These are phyloP conservation scores for Eupithecia abbreviata DNA, from an alignment of 2,888 invertebrate genomes.

Conservation along the genomic window DNA sequence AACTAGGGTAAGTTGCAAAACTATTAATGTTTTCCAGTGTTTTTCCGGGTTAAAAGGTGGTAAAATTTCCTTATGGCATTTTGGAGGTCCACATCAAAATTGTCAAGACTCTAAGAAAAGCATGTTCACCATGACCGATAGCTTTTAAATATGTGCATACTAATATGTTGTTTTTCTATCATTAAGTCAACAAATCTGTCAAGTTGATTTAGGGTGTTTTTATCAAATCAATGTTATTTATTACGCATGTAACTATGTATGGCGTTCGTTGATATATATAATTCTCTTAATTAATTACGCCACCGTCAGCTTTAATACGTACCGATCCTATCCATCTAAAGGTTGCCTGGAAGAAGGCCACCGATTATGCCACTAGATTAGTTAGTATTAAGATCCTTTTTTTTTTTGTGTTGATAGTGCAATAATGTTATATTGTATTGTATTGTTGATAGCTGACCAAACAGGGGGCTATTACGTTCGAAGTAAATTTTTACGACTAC, in stretches of 20 bases:
- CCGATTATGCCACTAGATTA: too few relatives aligned
- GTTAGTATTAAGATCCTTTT: too few relatives aligned
- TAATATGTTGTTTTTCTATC: background rate
- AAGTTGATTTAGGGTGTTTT: conserved; percentile 2
- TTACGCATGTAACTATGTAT: background rate
- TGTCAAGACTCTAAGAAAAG: background rate
- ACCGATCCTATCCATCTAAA: too few relatives aligned
- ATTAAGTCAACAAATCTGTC: background rate
- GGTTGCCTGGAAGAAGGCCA: too few relatives aligned
- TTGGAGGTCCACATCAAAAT: background rate
- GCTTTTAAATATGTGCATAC: conserved; percentile 3
- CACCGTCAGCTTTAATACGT: too few relatives aligned
- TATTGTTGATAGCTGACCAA: too few relatives aligned
- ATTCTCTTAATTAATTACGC: too few relatives aligned
- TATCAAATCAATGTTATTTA: background rate
- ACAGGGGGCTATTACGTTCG: too few relatives aligned
- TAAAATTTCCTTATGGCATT: background rate
- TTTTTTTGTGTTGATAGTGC: too few relatives aligned
- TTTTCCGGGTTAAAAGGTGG: background rate
- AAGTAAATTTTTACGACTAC: too few relatives aligned
- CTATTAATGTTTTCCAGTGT: background rate
- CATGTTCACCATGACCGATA: background rate
- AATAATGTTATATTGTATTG: too few relatives aligned
- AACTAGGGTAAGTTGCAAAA: background rate
- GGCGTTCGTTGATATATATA: too few relatives aligned